Evolutionary conservation across 92 coral and sea anemone genomes (phyloP).

Genomic region (Anthopleura xanthogrammica): DNA sequence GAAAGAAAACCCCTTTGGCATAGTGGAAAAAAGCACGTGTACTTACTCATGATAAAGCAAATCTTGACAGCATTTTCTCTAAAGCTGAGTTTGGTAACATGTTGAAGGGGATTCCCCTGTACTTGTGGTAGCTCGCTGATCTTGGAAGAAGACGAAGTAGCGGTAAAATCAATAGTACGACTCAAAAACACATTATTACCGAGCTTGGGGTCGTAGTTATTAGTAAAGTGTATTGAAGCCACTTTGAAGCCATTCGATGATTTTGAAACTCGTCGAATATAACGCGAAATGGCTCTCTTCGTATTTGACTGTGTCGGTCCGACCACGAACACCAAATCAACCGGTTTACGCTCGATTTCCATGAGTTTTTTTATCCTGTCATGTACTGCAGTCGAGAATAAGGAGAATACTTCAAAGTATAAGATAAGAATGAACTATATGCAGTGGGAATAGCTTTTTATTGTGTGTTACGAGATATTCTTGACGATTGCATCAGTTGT

Average conservation of each 20-base stretch:
- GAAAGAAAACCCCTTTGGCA: neutral
- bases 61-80: conserved; percentile 21
- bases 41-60: conserved; percentile 34
- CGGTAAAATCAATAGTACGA: neutral
- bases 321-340: neutral
- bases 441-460: neutral
- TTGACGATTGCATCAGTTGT: neutral
- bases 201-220: neutral
- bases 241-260: conserved; percentile 14
- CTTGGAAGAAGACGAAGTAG: neutral
- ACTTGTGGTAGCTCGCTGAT: neutral
- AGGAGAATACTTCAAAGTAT: neutral
- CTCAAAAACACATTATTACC: neutral
- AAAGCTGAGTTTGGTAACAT: conserved; percentile 11
- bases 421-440: neutral
- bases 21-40: neutral
- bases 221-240: conserved; percentile 20
- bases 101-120: conserved; percentile 41
- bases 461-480: neutral
- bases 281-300: conserved; percentile 5
- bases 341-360: neutral
- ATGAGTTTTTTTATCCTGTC: neutral
- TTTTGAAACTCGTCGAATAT: conserved; percentile 6
- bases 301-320: neutral
- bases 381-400: neutral